A percentile compares a stretch with the other conserved stretches of the same genome.
These are phyloP conservation scores for Magallana ariakensis DNA, from an alignment of 1,140 invertebrate species.

Conservation along the genomic window DNA sequence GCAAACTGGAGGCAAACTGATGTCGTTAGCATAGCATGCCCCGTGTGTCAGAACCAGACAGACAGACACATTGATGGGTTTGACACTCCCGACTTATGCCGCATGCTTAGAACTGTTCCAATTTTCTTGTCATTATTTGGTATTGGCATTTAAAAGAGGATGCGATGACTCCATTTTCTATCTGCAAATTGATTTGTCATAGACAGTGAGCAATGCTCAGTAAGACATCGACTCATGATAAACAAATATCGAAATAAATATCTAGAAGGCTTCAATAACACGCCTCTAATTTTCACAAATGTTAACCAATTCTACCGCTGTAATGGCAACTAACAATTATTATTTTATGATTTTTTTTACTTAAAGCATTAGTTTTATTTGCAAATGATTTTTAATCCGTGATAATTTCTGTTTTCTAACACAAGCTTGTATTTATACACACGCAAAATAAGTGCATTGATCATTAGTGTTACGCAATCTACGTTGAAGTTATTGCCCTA, in stretches of 20 bases:
- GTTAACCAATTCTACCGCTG: too few relatives aligned
- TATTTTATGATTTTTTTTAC: too few relatives aligned
- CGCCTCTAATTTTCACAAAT: too few relatives aligned
- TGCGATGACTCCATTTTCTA: neutral
- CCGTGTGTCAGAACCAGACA: neutral
- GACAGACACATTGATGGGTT: neutral
- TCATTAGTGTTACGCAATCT: too few relatives aligned
- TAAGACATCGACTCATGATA: neutral
- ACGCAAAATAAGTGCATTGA: too few relatives aligned
- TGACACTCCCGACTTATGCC: neutral
- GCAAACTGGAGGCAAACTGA: neutral
- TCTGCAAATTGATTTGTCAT: slow-evolving; percentile 7
- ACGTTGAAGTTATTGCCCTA: too few relatives aligned
- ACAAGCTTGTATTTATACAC: too few relatives aligned
- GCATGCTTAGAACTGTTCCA: neutral
- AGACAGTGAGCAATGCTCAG: neutral
- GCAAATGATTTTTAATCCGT: too few relatives aligned
- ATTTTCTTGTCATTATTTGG: neutral
- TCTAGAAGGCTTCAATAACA: too few relatives aligned
- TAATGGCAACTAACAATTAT: too few relatives aligned
- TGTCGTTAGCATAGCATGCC: neutral
- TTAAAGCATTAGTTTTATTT: too few relatives aligned
- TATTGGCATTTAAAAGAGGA: neutral
- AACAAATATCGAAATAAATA: neutral
- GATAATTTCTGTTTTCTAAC: too few relatives aligned